These are phyloP conservation scores for Otolemur garnettii DNA, from an alignment of 2,113 vertebrate species.

Conservation along the genomic window DNA sequence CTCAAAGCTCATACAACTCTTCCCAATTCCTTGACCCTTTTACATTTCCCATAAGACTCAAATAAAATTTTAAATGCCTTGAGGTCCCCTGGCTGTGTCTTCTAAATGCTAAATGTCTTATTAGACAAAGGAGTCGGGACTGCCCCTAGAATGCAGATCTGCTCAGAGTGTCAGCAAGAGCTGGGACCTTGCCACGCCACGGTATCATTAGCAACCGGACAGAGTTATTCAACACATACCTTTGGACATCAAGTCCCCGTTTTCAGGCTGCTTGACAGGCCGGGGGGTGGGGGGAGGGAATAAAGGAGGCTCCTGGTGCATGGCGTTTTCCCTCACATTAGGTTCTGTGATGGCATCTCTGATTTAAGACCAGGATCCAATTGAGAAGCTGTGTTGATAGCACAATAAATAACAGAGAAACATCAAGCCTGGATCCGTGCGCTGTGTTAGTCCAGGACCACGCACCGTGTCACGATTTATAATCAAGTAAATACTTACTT, in stretches of 20 bases:
- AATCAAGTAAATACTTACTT: slow-evolving; percentile 56
- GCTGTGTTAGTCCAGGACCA: background rate
- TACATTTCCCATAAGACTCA: slow-evolving; percentile 66
- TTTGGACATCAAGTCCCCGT: background rate
- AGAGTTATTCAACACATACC: slow-evolving; percentile 27
- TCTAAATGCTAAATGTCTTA: slow-evolving; percentile 78
- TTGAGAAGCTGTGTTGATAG: slow-evolving; percentile 34
- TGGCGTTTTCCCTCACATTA: slow-evolving; percentile 57
- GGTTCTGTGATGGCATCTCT: slow-evolving; percentile 43
- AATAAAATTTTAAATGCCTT: slow-evolving; percentile 72
- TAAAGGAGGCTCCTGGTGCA: background rate
- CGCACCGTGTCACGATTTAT: slow-evolving; percentile 52
- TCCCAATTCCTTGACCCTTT: slow-evolving; percentile 69
- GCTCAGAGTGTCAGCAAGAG: background rate
- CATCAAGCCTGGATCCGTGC: background rate
- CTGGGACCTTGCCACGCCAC: slow-evolving; percentile 13
- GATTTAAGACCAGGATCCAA: slow-evolving; percentile 70
- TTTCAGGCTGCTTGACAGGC: slow-evolving; percentile 33
- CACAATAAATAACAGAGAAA: slow-evolving; percentile 59
- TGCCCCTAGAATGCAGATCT: slow-evolving; percentile 60
- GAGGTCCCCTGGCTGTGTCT: slow-evolving; percentile 56
- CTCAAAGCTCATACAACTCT: slow-evolving; percentile 52
- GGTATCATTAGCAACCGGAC: slow-evolving; percentile 33
- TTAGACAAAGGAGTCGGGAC: slow-evolving; percentile 60
- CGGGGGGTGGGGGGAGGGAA: slow-evolving; percentile 15